Evolutionary conservation across 1,140 invertebrate genomes (phyloP).

Genomic region (Melanaphis sacchari): DNA sequence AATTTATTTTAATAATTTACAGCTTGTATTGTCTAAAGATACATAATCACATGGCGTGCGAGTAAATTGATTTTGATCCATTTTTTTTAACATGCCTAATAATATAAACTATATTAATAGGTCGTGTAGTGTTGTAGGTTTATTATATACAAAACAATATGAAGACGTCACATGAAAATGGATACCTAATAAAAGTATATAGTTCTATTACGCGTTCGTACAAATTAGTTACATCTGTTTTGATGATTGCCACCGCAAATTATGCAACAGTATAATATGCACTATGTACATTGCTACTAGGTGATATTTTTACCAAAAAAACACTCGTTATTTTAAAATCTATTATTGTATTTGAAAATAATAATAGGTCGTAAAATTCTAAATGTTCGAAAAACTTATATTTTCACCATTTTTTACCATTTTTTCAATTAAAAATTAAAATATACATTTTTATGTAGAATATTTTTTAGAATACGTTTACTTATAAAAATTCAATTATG

Average conservation of each 20-base stretch:
- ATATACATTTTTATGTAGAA: not conserved
- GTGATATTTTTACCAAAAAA: not conserved
- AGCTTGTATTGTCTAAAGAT: not conserved
- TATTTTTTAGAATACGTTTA: not conserved
- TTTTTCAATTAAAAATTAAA: not conserved
- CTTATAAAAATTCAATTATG: not conserved
- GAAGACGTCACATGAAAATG: not conserved
- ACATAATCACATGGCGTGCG: not conserved
- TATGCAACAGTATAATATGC: not conserved
- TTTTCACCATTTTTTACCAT: not conserved
- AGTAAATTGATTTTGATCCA: not conserved
- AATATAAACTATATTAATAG: not conserved
- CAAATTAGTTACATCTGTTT: conserved; percentile 18
- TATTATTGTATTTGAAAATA: not conserved
- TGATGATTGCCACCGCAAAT: not conserved
- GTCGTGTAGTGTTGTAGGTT: not conserved
- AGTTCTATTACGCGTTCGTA: not conserved
- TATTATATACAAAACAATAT: not conserved
- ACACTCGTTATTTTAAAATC: not conserved
- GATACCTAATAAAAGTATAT: not conserved
- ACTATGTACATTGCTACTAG: not conserved
- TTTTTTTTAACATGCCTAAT: not conserved
- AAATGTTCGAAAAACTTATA: not conserved
- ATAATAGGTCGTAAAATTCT: not conserved
- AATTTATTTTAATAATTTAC: not conserved